Evolutionary conservation across 2,888 invertebrate species (phyloP), one percentile per base, ranked within the genome.

Genomic region (Cybosia mesomella): DNA sequence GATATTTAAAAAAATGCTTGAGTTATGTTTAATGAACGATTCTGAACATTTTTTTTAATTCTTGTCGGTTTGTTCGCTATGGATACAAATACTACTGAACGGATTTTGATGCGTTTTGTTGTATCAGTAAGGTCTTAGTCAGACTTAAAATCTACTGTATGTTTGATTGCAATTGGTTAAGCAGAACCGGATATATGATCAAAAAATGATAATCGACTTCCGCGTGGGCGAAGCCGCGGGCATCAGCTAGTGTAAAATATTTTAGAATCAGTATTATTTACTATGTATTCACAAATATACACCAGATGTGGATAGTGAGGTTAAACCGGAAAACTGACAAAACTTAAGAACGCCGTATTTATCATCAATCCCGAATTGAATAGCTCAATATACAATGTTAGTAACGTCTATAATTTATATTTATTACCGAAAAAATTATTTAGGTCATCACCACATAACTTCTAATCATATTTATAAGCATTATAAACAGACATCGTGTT

Each of bases 251-350:
- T 54, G 59, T 49, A 68, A 34, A 58, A 68, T 58, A 71, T 58
- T 80, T 75, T 49, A 49, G 3, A 49, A n/a, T 18, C 49, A n/a
- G 49, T 78, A 71, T 55, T 59, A 39, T 24, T 39, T 39, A 59
- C 15, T 59, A 39, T 22, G 15, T 22, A 59, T 18, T 9, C 36
- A 24, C 24, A 59, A 36, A 15, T 18, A 49, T 18, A 28, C 49
- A n/a, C 49, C 49, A 49, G 49, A 49, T 49, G 49, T 28, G 28
- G n/a, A n/a, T n/a, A n/a, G 18, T 43, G 5, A 43, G 18, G 43
- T 43, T 15, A 49, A 34, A 49, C n/a, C 9, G 49, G 49, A 49
- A 49, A 49, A n/a, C 43, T 18, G 18, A 43, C 18, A 0, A 43
- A 43, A 18, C 3, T 43, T 43, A 43, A n/a, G 7, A 49, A 49